Evolutionary conservation across 2,888 invertebrate genomes (phyloP).

Genomic region (Elmis aenea): DNA sequence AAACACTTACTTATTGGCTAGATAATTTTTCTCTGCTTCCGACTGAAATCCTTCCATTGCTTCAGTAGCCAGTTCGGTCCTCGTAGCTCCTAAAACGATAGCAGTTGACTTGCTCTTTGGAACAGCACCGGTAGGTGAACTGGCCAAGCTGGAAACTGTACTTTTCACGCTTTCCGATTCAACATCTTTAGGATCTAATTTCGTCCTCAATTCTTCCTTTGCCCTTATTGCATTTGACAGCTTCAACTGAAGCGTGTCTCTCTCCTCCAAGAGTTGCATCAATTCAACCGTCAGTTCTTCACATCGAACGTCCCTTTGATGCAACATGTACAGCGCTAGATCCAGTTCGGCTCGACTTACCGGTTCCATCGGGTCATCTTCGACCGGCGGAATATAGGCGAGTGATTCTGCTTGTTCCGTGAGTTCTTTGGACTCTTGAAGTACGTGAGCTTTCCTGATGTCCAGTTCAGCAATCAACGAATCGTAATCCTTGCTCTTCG

Average conservation of each 20-base stretch:
- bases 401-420: slow-evolving; percentile 3
- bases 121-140: slow-evolving; percentile 9
- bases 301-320: slow-evolving; percentile 79
- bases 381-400: slow-evolving; percentile 18
- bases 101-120: slow-evolving; percentile 29
- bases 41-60: slow-evolving; percentile 28
- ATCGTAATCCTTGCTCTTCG: slow-evolving; percentile 57
- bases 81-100: slow-evolving; percentile 32
- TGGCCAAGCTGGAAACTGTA: background rate
- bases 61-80: slow-evolving; percentile 35
- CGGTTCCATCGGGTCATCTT: slow-evolving; percentile 32
- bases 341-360: slow-evolving; percentile 63
- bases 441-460: slow-evolving; percentile 24
- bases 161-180: slow-evolving; percentile 4
- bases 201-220: slow-evolving; percentile 57
- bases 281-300: slow-evolving; percentile 83
- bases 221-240: slow-evolving; percentile 75
- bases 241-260: slow-evolving; percentile 77
- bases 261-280: slow-evolving; percentile 75
- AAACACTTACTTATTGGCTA: slow-evolving; percentile 36
- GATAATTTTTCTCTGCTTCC: slow-evolving; percentile 19
- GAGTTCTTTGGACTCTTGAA: slow-evolving; percentile 7
- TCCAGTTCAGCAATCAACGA: slow-evolving; percentile 43
- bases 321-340: slow-evolving; percentile 76
- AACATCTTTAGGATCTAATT: slow-evolving; percentile 10